A percentile compares a stretch with the other conserved stretches of the same genome.
Conservation (phyloP, 2,888 invertebrate species). For the Tipula lateralis region DNA sequence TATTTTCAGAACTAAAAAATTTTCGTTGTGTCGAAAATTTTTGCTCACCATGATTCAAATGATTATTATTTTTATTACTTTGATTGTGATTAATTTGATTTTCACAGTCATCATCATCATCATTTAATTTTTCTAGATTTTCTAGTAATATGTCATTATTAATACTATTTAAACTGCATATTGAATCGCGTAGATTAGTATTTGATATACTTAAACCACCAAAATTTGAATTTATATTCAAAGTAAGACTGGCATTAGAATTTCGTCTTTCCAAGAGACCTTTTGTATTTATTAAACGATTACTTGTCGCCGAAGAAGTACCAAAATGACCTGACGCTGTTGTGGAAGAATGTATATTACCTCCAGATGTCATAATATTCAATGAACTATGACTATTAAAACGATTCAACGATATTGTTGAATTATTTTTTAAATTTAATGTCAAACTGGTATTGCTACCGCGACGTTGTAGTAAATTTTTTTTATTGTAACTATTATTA, state of each 20-base stretch:
- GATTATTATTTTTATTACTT: conserved; percentile 31
- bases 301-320: conserved; percentile 40
- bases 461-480: conserved; percentile 70
- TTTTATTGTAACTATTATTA: conserved; percentile 42
- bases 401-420: conserved; percentile 49
- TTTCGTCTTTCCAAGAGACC: conserved; percentile 79
- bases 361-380: conserved; percentile 38
- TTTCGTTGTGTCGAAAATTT: conserved; percentile 40
- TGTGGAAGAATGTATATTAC: conserved; percentile 31
- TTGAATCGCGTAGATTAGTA: conserved; percentile 50
- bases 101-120: conserved; percentile 13
- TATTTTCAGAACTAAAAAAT: conserved; percentile 48
- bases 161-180: conserved; percentile 52
- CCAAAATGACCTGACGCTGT: conserved; percentile 43
- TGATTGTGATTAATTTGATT: background rate
- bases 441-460: conserved; percentile 85
- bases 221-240: conserved; percentile 53
- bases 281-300: conserved; percentile 46
- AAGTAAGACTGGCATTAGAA: conserved; percentile 84
- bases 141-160: conserved; percentile 35
- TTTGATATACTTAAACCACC: conserved; percentile 52
- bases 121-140: background rate
- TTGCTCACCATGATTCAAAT: background rate
- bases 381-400: conserved; percentile 57
- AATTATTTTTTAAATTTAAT: conserved; percentile 59